phyloP scores from a whole-genome alignment of 2,797 vertebrate genomes.

The Telmatherina bonti region DNA sequence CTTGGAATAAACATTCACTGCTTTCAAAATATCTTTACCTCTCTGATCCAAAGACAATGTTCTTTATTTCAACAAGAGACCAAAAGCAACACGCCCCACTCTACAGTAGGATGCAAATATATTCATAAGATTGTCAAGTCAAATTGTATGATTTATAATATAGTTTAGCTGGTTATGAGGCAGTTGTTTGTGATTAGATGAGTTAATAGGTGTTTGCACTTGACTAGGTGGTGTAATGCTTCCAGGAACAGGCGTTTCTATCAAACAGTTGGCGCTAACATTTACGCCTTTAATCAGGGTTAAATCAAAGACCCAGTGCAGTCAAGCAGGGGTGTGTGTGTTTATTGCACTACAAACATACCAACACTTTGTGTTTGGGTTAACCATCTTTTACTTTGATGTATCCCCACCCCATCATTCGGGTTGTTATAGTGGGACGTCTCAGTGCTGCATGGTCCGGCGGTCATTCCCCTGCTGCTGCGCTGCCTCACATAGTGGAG shows the following conservation, averaged over 20 bases:
- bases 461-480: slow-evolving; percentile 1
- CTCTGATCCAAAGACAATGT: slow-evolving; percentile 56
- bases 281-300: slow-evolving; percentile 35
- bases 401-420: slow-evolving; percentile 17
- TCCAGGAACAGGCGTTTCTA: slow-evolving; percentile 39
- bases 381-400: slow-evolving; percentile 47
- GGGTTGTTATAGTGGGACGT: slow-evolving; percentile 30
- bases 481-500: not conserved
- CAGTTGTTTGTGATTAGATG: not conserved
- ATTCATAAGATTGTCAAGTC: not conserved
- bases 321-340: slow-evolving; percentile 44
- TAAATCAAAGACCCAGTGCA: slow-evolving; percentile 32
- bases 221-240: slow-evolving; percentile 17
- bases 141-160: not conserved
- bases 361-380: slow-evolving; percentile 11
- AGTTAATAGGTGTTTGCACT: slow-evolving; percentile 17
- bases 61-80: slow-evolving; percentile 21
- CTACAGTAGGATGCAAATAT: slow-evolving; percentile 12
- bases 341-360: slow-evolving; percentile 45
- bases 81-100: slow-evolving; percentile 3
- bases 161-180: not conserved
- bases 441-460: slow-evolving; percentile 1
- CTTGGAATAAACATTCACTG: slow-evolving; percentile 33
- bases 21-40: slow-evolving; percentile 42
- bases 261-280: slow-evolving; percentile 17